Base-by-base conservation (phyloP, 2,797 vertebrate genomes). In the Lacerta agilis region DNA sequence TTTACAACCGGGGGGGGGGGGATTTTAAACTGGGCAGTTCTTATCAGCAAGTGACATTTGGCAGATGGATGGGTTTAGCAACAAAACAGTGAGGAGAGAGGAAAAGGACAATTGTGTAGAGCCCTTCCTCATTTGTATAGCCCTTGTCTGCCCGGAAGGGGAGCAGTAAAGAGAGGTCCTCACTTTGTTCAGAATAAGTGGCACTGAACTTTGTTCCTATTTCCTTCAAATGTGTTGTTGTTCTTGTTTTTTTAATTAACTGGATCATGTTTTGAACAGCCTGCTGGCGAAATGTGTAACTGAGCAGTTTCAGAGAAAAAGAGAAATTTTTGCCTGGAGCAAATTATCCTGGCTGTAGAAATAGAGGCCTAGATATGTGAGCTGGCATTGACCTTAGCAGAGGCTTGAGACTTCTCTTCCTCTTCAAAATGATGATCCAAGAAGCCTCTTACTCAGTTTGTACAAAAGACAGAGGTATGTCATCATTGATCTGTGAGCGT, bases 31-130 rank as follows among this genome's bases (percentile, higher is more conserved):
- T 1, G 38, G 92, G 88, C 94, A 87, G 88, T 95, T 95, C 94
- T 97, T 97, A 97, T 97, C 97, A 89, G 93, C 86, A 90, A 82
- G 92, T 96, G 96, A 95, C 93, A 91, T 94, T 97, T 94, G 95
- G 94, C 95, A 96, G 96, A 97, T 92, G 94, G 95, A 96, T 97
- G 94, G 94, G 85, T 95, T 96, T 94, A 94, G 91, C 85, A 94
- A 96, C 94, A 94, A 93, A 93, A 92, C 90, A 90, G 86, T 72
- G 79, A 88, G 76, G 81, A 81, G 3, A 23, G 76, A 43, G 64
- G 25, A 1, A 11, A 0, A 76, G 67, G 79, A 79, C 58, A 72
- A n/a, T 87, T 79, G 69, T 81, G 83, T 90, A 90, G 87, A 82
- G 17, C 86, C 92, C 89, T 72, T 73, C 83, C 94, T 96, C 91